These are phyloP conservation scores for Mohoua ochrocephala DNA, from an alignment of 2,113 vertebrate genomes.

Conservation along the genomic window DNA sequence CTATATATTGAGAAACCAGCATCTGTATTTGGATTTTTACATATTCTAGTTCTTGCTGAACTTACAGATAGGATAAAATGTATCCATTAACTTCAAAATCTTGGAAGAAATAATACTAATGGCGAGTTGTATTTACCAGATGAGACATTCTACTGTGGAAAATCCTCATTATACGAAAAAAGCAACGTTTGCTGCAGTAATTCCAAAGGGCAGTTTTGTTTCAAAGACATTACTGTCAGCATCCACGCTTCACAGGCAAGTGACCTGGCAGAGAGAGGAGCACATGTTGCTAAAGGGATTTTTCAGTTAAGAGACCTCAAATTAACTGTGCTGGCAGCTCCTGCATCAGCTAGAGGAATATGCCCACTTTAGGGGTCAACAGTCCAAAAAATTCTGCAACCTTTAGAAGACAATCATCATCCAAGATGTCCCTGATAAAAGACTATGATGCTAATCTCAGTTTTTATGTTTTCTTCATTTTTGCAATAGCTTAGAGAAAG, in stretches of 20 bases:
- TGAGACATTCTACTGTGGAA: background rate
- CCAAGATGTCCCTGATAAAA: background rate
- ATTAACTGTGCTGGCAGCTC: background rate
- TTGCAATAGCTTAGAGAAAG: background rate
- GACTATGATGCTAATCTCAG: background rate
- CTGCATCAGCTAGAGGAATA: background rate
- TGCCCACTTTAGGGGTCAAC: background rate
- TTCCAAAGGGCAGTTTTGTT: background rate
- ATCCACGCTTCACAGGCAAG: background rate
- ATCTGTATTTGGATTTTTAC: background rate
- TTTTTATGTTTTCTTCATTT: background rate
- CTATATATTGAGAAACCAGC: background rate
- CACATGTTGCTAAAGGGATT: slow-evolving; percentile 5
- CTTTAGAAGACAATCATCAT: background rate
- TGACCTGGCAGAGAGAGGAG: background rate
- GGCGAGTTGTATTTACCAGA: background rate
- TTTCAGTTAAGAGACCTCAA: background rate
- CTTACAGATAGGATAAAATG: background rate
- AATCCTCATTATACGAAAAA: background rate
- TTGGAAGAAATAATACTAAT: background rate
- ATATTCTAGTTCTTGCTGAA: background rate
- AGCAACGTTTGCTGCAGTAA: background rate
- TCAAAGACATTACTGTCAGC: background rate
- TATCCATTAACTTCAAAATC: background rate
- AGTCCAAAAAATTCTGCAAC: background rate